A percentile compares a stretch with the other conserved stretches of the same genome.
Conservation (phyloP, 2,797 vertebrate species). For the Gouania willdenowi region DNA sequence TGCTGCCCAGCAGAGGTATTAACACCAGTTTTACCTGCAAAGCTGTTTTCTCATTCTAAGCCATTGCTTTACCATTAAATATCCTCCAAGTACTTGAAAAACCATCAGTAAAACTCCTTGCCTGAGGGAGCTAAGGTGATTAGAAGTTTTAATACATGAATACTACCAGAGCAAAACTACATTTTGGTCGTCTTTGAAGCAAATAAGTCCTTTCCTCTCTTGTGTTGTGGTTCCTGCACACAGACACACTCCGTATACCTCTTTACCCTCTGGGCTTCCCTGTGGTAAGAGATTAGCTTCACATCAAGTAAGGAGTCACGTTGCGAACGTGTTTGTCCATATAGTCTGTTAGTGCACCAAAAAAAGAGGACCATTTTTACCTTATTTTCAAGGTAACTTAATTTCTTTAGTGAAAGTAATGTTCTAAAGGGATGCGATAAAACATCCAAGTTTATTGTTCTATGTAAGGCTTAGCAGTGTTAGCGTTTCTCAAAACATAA, state of each 20-base stretch:
- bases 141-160: slow-evolving; percentile 49
- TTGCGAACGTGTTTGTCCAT: slow-evolving; percentile 37
- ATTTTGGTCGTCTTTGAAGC: slow-evolving; percentile 56
- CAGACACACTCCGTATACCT: slow-evolving; percentile 39
- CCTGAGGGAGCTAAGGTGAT: slow-evolving; percentile 37
- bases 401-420: no score
- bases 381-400: no score
- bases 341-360: slow-evolving; percentile 5
- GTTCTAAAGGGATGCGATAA: no score
- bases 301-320: slow-evolving; percentile 58
- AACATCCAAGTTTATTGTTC: no score
- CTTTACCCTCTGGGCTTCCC: slow-evolving; percentile 47
- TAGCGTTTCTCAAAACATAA: no score
- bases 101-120: slow-evolving; percentile 30
- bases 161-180: slow-evolving; percentile 53
- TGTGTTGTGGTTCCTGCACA: slow-evolving; percentile 27
- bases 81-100: slow-evolving; percentile 29
- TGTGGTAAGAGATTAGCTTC: slow-evolving; percentile 61
- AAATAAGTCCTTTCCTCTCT: slow-evolving; percentile 52
- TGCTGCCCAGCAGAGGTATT: no score
- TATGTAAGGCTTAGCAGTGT: no score
- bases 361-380: no score
- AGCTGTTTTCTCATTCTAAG: slow-evolving; percentile 11
- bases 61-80: slow-evolving; percentile 29
- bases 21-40: no score